These are phyloP conservation scores for Meliscaeva auricollis DNA, from an alignment of 2,888 invertebrate species.

Conservation along the genomic window DNA sequence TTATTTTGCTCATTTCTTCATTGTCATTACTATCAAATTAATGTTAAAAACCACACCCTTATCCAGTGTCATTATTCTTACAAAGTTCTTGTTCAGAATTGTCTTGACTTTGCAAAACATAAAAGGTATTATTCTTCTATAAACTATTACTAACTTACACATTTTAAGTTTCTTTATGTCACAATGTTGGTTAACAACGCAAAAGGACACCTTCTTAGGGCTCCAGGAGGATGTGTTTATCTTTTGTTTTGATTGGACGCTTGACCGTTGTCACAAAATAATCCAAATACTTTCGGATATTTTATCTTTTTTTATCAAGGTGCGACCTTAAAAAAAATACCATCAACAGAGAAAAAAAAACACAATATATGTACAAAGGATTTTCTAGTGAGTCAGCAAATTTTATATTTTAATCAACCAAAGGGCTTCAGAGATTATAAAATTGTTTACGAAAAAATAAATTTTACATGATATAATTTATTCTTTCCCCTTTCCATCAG, in stretches of 20 bases:
- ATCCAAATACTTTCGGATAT: constrained; percentile 13
- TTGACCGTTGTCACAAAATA: constrained; percentile 31
- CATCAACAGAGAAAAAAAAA: neutral
- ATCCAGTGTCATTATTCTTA: too few relatives aligned
- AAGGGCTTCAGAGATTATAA: neutral
- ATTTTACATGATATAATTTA: too few relatives aligned
- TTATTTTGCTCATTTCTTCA: too few relatives aligned
- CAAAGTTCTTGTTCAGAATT: too few relatives aligned
- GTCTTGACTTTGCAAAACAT: too few relatives aligned
- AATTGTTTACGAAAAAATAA: neutral
- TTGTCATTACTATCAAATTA: too few relatives aligned
- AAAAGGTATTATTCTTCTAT: too few relatives aligned
- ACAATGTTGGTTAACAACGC: neutral
- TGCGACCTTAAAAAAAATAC: neutral
- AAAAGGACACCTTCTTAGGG: neutral
- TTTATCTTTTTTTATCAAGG: neutral
- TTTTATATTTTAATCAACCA: constrained; percentile 12
- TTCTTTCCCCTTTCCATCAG: neutral
- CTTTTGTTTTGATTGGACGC: neutral
- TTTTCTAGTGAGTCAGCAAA: neutral
- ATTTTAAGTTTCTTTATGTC: neutral
- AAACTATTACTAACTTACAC: too few relatives aligned
- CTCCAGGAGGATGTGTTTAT: neutral
- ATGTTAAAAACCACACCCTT: too few relatives aligned
- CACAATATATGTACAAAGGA: too few relatives aligned